phyloP scores from a whole-genome alignment of 53 echinoderm and acorn worm species.

The Luidia sarsii region DNA sequence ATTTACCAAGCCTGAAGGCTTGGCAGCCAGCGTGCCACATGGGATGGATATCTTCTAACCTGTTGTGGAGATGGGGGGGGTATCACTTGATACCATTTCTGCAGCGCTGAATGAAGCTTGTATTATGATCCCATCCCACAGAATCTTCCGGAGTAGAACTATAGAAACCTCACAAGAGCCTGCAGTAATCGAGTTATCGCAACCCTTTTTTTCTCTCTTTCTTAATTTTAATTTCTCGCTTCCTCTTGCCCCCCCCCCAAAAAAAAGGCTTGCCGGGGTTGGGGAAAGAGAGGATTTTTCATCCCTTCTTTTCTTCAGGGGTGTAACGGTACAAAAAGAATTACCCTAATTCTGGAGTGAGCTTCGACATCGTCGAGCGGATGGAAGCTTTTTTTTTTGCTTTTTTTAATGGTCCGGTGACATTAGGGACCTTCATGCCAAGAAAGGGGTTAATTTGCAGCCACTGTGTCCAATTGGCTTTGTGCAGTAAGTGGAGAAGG shows the following conservation, averaged over 20 bases:
- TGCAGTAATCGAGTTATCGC: slow-evolving; percentile 12
- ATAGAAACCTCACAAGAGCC: too few species aligned
- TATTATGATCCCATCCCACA: neutral
- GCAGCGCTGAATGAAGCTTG: neutral
- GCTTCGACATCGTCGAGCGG: neutral
- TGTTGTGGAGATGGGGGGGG: neutral
- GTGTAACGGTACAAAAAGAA: slow-evolving; percentile 6
- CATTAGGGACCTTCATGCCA: neutral
- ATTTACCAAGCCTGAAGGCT: slow-evolving; percentile 24
- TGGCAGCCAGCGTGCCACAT: neutral
- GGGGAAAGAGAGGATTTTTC: neutral
- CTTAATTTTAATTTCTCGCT: neutral
- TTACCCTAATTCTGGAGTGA: slow-evolving; percentile 11
- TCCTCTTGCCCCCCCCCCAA: slow-evolving; percentile 6
- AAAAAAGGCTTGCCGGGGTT: neutral
- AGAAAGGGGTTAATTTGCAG: slow-evolving; percentile 6
- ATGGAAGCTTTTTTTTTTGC: neutral
- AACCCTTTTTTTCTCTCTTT: slow-evolving; percentile 28
- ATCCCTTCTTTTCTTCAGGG: neutral
- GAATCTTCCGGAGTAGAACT: too few species aligned
- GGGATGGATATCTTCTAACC: neutral
- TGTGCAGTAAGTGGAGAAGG: neutral
- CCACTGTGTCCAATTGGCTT: neutral
- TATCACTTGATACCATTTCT: neutral
- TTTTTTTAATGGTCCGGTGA: neutral